Conservation (phyloP, 2,113 vertebrate genomes). For the Dryoscopus gambensis region DNA sequence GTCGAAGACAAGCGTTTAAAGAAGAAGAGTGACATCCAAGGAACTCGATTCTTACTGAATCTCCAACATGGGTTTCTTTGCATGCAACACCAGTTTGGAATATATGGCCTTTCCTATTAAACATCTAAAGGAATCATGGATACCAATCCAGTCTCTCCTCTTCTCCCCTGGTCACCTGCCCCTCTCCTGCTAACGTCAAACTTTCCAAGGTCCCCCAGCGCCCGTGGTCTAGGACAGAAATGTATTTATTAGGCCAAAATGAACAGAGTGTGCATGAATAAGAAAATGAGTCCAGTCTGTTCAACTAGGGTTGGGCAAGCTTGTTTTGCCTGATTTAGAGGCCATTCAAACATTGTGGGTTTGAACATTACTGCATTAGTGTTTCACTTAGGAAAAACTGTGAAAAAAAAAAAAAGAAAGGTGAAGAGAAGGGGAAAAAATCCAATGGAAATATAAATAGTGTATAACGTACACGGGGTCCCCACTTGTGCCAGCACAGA, state of each 20-base stretch:
- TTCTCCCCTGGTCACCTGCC: background rate
- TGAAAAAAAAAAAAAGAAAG: background rate
- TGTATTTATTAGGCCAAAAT: conserved; percentile 47
- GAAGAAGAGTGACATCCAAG: background rate
- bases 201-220: background rate
- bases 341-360: conserved; percentile 70
- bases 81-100: background rate
- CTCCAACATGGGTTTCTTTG: background rate
- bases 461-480: conserved; percentile 23
- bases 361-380: conserved; percentile 61
- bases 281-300: conserved; percentile 48
- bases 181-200: background rate
- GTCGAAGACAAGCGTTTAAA: background rate
- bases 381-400: conserved; percentile 63
- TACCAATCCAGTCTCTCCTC: background rate
- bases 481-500: conserved; percentile 32
- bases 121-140: background rate
- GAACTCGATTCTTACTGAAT: background rate
- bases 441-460: conserved; percentile 64
- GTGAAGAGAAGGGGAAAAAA: conserved; percentile 3
- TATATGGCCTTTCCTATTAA: background rate
- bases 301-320: conserved; percentile 51
- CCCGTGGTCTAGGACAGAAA: conserved; percentile 30
- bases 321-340: conserved; percentile 68
- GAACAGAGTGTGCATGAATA: conserved; percentile 32